Evolutionary conservation across 2,797 vertebrate genomes (phyloP).

Genomic region (Argya squamiceps): DNA sequence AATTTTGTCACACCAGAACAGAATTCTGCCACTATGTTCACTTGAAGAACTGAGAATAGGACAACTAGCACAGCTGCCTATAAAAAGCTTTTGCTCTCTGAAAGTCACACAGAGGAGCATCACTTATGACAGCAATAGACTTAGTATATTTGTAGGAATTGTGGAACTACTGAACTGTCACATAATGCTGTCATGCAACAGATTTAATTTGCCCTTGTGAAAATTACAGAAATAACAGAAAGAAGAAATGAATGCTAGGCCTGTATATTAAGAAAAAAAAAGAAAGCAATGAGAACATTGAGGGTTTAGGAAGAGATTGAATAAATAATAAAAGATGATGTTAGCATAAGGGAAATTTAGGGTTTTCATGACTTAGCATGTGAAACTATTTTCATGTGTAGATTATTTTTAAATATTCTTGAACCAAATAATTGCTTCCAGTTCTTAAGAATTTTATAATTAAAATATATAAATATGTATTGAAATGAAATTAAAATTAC

Average conservation of each 20-base stretch:
- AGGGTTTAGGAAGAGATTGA: neutral
- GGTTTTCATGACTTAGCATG: neutral
- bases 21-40: neutral
- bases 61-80: conserved; percentile 37
- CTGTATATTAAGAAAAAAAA: neutral
- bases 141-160: conserved; percentile 39
- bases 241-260: neutral
- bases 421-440: neutral
- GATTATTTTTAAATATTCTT: neutral
- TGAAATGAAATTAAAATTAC: neutral
- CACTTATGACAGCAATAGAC: conserved; percentile 51
- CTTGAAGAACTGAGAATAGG: conserved; percentile 15
- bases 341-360: neutral
- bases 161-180: conserved; percentile 18
- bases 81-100: conserved; percentile 32
- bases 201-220: conserved; percentile 48
- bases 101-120: conserved; percentile 56
- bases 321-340: neutral
- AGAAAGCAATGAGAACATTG: neutral
- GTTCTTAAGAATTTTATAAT: neutral
- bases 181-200: conserved; percentile 12
- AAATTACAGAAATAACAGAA: conserved; percentile 39
- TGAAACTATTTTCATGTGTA: neutral
- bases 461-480: neutral
- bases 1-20: neutral